phyloP scores from a whole-genome alignment of 2,797 vertebrate genomes.

The Apodemus agrarius region DNA sequence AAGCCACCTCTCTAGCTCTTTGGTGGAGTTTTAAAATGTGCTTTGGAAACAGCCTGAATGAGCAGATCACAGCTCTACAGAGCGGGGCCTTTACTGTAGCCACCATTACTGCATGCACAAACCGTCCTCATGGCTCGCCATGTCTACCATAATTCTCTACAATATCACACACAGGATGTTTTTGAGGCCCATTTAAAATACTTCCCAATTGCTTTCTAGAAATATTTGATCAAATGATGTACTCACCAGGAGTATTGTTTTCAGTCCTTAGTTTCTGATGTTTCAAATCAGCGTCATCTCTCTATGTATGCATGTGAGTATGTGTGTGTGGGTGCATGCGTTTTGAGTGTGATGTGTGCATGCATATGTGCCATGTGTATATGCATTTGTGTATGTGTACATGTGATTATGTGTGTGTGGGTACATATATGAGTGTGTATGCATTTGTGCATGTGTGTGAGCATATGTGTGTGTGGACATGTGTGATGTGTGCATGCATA shows the following conservation, averaged over 20 bases:
- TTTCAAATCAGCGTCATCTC: background rate
- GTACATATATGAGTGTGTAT: too few species aligned
- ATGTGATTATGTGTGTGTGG: too few species aligned
- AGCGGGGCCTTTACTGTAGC: background rate
- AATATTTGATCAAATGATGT: background rate
- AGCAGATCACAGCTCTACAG: background rate
- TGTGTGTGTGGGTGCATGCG: too few species aligned
- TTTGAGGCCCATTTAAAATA: slow-evolving; percentile 40
- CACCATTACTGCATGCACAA: background rate
- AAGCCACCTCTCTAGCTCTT: background rate
- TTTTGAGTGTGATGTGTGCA: too few species aligned
- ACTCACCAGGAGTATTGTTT: background rate
- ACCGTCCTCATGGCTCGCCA: slow-evolving; percentile 11
- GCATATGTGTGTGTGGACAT: too few species aligned
- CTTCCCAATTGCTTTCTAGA: slow-evolving; percentile 28
- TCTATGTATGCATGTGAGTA: too few species aligned
- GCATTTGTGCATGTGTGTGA: too few species aligned
- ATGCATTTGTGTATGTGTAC: too few species aligned
- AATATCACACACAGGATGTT: background rate
- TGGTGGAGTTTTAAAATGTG: slow-evolving; percentile 35
- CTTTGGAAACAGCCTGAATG: slow-evolving; percentile 43
- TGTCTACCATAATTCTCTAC: slow-evolving; percentile 6
- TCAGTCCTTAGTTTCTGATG: background rate
- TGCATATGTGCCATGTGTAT: too few species aligned
- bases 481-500: too few species aligned